A percentile compares a stretch with the other conserved stretches of the same genome.
Conservation (phyloP, 2,888 invertebrate species). For the Endotricha flammealis region DNA sequence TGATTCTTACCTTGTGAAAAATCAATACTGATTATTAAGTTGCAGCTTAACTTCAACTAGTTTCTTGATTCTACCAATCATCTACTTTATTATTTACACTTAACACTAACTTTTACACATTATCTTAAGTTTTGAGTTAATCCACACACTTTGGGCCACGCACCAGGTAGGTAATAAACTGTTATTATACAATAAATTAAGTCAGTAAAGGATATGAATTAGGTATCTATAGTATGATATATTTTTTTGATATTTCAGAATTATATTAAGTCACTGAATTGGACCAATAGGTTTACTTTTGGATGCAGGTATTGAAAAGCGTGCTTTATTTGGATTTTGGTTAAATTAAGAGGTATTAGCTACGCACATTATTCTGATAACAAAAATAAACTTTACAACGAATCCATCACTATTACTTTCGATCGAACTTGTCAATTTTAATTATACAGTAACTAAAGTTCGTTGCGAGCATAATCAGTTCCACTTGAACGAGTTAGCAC, state of each 20-base stretch:
- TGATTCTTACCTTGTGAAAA: constrained; percentile 43
- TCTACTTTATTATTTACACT: constrained; percentile 40
- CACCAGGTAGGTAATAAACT: constrained; percentile 27
- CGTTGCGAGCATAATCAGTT: constrained; percentile 15
- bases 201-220: constrained; percentile 33
- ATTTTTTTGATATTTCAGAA: constrained; percentile 47
- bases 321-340: constrained; percentile 23
- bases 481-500: constrained; percentile 18
- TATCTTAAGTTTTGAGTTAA: constrained; percentile 9
- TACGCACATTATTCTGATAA: constrained; percentile 27
- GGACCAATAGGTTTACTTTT: constrained; percentile 50
- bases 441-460: constrained; percentile 18
- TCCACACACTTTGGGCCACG: constrained; percentile 49
- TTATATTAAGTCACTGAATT: constrained; percentile 60
- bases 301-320: constrained; percentile 24
- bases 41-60: constrained; percentile 26
- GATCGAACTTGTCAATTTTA: constrained; percentile 20
- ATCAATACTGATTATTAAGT: constrained; percentile 47
- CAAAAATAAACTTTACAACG: constrained; percentile 49
- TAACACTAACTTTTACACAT: constrained; percentile 35
- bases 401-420: constrained; percentile 49
- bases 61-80: constrained; percentile 23
- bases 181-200: constrained; percentile 30
- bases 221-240: constrained; percentile 23
- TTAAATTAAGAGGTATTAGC: constrained; percentile 25